Evolutionary conservation across 2,888 invertebrate genomes (phyloP).

Genomic region (Eurytoma californica): DNA sequence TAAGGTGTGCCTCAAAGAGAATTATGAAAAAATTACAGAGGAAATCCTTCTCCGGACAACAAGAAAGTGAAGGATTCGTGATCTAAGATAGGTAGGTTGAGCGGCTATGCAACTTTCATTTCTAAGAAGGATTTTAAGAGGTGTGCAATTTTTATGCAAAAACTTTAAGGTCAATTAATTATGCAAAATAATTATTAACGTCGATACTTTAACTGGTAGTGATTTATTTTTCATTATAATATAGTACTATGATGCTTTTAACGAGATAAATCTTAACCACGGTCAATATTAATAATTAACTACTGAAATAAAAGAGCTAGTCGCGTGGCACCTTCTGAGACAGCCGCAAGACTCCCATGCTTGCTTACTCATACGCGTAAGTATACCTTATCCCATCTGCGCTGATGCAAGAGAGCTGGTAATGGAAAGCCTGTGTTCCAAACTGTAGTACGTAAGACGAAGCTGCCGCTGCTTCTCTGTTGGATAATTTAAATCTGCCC

Average conservation of each 20-base stretch:
- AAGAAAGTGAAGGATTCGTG: conserved; percentile 10
- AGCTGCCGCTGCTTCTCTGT: conserved; percentile 1
- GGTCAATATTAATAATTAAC: no score
- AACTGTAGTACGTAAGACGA: conserved; percentile 32
- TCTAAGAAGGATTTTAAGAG: neutral
- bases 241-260: no score
- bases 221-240: no score
- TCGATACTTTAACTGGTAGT: no score
- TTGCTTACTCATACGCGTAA: conserved; percentile 13
- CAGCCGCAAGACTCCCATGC: neutral
- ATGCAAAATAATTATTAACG: no score
- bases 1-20: conserved; percentile 2
- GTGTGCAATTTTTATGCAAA: neutral
- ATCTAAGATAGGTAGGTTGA: neutral
- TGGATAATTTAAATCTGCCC: conserved; percentile 7
- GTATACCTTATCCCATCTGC: conserved; percentile 18
- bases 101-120: neutral
- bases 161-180: no score
- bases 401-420: neutral
- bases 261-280: no score
- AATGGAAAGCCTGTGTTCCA: conserved; percentile 40
- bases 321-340: neutral
- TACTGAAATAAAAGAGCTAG: no score
- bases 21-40: conserved; percentile 12
- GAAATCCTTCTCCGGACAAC: conserved; percentile 11